These are phyloP conservation scores for Cerastis leucographa DNA, from an alignment of 2,888 invertebrate genomes.

Conservation along the genomic window DNA sequence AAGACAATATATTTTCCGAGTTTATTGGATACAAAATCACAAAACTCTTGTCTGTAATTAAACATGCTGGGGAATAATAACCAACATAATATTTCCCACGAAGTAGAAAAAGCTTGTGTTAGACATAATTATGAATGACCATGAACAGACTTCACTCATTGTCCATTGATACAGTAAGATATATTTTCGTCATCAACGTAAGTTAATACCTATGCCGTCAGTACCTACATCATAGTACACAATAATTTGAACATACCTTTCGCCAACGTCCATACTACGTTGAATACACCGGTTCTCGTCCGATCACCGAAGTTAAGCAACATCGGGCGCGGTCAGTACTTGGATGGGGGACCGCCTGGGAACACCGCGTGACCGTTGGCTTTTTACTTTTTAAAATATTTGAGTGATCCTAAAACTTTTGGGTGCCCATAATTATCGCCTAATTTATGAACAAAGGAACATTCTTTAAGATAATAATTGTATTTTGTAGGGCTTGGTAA, in stretches of 20 bases:
- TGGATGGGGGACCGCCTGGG: constrained; percentile 85
- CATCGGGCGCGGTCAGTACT: constrained; percentile 84
- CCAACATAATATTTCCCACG: background rate
- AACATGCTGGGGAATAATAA: background rate
- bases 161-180: background rate
- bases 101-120: background rate
- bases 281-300: constrained; percentile 81
- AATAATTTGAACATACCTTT: accelerated
- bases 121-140: no score
- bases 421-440: background rate
- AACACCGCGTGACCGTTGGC: constrained; percentile 76
- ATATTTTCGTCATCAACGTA: no score
- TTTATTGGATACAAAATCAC: background rate
- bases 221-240: no score
- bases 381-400: constrained; percentile 35
- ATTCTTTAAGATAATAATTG: background rate
- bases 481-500: background rate
- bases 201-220: no score
- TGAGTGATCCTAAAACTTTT: background rate
- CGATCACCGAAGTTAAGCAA: constrained; percentile 73
- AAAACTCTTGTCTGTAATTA: background rate
- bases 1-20: no score
- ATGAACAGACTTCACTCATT: background rate
- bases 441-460: background rate
- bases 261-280: constrained; percentile 83